These are phyloP conservation scores for Allobates femoralis DNA, from an alignment of 2,797 vertebrate genomes.

Conservation along the genomic window DNA sequence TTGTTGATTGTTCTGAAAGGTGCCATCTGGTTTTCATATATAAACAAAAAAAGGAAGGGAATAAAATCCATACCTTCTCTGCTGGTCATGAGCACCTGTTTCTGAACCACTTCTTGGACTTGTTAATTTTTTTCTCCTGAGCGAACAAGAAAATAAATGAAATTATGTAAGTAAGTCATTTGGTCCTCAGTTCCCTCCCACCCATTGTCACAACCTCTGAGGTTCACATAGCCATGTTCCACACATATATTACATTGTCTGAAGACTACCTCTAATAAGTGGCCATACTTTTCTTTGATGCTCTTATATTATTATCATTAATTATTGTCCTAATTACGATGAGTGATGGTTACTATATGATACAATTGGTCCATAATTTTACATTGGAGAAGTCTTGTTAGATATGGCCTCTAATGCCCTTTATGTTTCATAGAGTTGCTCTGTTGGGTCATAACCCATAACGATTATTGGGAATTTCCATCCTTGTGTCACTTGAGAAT, in stretches of 20 bases:
- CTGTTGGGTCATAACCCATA: constrained; percentile 50
- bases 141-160: no score
- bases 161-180: no score
- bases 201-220: neutral
- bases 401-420: neutral
- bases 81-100: no score
- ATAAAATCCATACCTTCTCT: no score
- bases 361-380: neutral
- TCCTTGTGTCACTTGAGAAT: constrained; percentile 39
- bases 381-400: neutral
- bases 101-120: no score
- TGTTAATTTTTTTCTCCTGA: no score
- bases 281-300: neutral
- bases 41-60: no score
- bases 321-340: neutral
- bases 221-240: no score
- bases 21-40: no score
- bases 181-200: neutral
- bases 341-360: neutral
- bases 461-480: constrained; percentile 55
- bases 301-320: neutral
- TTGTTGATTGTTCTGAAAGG: no score
- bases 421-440: constrained; percentile 13
- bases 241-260: neutral
- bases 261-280: no score